Evolutionary conservation across 1,140 invertebrate species (phyloP).

Genomic region (Hirudo medicinalis): DNA sequence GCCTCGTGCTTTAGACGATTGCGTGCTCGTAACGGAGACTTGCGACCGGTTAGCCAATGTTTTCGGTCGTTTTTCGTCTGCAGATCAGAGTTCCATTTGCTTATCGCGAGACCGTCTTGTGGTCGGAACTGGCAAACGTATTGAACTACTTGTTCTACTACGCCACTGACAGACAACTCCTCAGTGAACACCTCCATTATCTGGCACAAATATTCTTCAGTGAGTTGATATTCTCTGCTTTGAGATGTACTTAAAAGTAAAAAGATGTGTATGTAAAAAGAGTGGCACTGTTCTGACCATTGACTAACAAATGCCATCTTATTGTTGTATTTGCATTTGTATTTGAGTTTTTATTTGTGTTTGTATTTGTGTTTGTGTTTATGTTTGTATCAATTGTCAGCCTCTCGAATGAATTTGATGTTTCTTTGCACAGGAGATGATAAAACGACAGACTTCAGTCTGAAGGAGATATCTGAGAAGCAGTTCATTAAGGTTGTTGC

Average conservation of each 20-base stretch:
- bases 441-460: neutral
- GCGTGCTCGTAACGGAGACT: no score
- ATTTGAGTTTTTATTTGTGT: no score
- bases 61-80: neutral
- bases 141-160: slow-evolving; percentile 16
- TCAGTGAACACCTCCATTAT: slow-evolving; percentile 15
- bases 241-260: no score
- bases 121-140: slow-evolving; percentile 14
- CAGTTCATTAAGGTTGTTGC: slow-evolving; percentile 2
- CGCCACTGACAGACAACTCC: slow-evolving; percentile 16
- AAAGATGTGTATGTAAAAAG: no score
- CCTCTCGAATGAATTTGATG: no score
- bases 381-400: no score
- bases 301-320: no score
- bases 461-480: slow-evolving; percentile 7
- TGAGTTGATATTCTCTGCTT: slow-evolving; percentile 6
- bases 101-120: slow-evolving; percentile 11
- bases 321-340: no score
- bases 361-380: no score
- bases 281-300: no score
- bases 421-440: neutral
- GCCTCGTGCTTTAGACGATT: no score
- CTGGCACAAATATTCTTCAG: slow-evolving; percentile 18
- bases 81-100: neutral
- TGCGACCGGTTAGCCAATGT: no score